Conservation (phyloP, 1,140 invertebrate genomes). For the Apis cerana region DNA sequence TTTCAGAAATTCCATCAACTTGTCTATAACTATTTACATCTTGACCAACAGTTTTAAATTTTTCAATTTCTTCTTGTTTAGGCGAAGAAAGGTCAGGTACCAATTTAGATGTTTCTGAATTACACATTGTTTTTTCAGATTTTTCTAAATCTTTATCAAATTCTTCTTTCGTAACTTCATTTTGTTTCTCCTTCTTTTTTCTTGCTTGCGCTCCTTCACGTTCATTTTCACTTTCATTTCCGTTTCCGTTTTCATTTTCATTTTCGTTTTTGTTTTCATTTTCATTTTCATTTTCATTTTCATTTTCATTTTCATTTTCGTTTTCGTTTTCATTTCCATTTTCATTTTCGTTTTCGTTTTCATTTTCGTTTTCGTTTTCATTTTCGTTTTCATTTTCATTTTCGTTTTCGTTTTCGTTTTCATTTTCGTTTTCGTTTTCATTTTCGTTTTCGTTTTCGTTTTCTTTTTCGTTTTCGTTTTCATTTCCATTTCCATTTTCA, state of each 20-base stretch:
- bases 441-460: not conserved
- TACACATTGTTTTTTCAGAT: conserved; percentile 43
- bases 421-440: not conserved
- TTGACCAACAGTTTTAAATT: conserved; percentile 35
- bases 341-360: not conserved
- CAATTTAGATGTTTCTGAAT: conserved; percentile 59
- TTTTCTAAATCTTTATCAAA: conserved; percentile 53
- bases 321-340: not conserved
- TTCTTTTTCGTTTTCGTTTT: not conserved
- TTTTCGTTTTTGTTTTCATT: no score
- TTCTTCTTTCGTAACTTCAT: conserved; percentile 26
- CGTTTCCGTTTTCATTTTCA: no score
- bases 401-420: not conserved
- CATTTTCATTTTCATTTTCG: no score
- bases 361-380: not conserved
- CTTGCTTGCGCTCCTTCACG: not conserved
- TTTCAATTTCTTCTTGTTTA: conserved; percentile 56
- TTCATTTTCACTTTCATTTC: not conserved
- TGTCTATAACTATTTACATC: conserved; percentile 50
- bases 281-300: no score
- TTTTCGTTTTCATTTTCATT: not conserved
- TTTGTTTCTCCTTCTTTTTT: not conserved
- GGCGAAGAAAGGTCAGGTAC: conserved; percentile 56
- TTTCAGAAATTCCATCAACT: conserved; percentile 36
- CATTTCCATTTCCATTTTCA: not conserved